phyloP scores from a whole-genome alignment of 2,113 vertebrate genomes.

The Pluvianellus socialis region DNA sequence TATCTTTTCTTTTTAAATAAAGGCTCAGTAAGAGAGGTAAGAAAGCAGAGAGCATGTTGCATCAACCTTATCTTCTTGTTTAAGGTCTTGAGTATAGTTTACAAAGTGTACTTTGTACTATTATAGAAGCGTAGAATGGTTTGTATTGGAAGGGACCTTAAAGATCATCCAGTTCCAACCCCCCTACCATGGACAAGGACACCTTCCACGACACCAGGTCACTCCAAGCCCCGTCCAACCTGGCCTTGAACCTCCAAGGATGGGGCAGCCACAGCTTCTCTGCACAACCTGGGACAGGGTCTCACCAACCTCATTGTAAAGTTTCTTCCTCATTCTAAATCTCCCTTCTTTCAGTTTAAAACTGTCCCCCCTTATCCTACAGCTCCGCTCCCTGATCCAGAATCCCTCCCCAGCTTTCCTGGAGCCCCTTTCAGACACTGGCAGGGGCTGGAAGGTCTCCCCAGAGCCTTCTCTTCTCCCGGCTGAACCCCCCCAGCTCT shows the following conservation, averaged over 20 bases:
- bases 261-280: background rate
- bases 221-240: background rate
- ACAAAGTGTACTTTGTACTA: background rate
- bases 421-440: background rate
- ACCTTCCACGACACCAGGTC: background rate
- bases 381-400: background rate
- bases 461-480: too few species aligned
- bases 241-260: background rate
- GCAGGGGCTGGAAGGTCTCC: background rate
- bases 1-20: background rate
- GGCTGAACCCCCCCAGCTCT: too few species aligned
- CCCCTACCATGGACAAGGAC: background rate
- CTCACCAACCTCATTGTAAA: background rate
- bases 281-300: background rate
- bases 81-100: background rate
- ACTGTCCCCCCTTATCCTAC: background rate
- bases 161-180: background rate
- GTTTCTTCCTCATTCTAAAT: background rate
- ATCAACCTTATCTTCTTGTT: background rate
- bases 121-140: background rate
- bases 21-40: background rate
- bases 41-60: background rate
- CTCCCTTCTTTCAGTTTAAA: background rate
- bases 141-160: background rate
- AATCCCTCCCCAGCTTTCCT: background rate